Base-by-base conservation (phyloP, 2,888 invertebrate genomes). In the Clostera curtula region DNA sequence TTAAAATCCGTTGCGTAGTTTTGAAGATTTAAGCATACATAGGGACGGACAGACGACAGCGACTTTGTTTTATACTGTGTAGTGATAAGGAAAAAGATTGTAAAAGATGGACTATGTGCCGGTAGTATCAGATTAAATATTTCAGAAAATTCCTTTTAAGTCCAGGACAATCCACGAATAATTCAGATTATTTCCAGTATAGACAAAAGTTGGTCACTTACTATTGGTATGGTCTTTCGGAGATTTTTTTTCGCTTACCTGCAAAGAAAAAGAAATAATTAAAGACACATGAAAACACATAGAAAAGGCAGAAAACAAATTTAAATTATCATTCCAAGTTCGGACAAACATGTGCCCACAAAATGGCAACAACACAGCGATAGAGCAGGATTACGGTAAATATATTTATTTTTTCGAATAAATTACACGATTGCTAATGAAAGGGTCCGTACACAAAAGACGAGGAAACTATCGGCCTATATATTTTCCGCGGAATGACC, bases 401-500 rank as follows among this genome's bases (percentile, higher is more conserved):
- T 48, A 51, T 57, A n/a, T n/a, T n/a, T n/a, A n/a, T 40, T 49
- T 40, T 50, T 55, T 48, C 46, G 39, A 49, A 57, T 62, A 65
- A 64, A 65, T 65, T 56, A 56, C 49, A 25, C 25, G 43, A 31
- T 36, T 38, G 43, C 43, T 59, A 62, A 63, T 61, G 62, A 62
- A 63, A 64, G 57, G 54, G 56, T 46, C 33, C 46, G 46, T 39
- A 39, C 31, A 49, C 36, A 51, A 51, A 40, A 19, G 42, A 26
- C 24, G 16, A 24, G 37, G 36, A 12, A 40, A 51, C 49, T 51
- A 60, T 59, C 59, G 58, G 59, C 46, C 56, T 51, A 61, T 65
- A 59, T 66, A 57, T 65, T 58, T 55, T 44, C 41, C 46, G 47
- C 49, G 40, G 43, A 66, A 67, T 60, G 57, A 57, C 66, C 62